These are phyloP conservation scores for Rhopalosiphum nymphaeae DNA, from an alignment of 2,888 invertebrate species.

Conservation along the genomic window DNA sequence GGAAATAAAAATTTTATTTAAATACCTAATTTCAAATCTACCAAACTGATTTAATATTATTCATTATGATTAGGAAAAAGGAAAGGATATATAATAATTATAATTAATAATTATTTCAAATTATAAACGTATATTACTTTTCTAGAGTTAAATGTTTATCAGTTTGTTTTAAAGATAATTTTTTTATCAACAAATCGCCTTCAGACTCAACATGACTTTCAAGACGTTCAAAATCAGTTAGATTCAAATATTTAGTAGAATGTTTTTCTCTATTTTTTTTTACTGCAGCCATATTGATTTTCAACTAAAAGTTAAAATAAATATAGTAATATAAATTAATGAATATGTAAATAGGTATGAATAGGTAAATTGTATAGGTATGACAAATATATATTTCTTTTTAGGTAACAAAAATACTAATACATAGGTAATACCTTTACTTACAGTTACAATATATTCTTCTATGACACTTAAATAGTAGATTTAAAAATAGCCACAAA, in stretches of 20 bases:
- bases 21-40: neutral
- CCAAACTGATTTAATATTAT: neutral
- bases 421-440: neutral
- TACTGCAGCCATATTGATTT: constrained; percentile 30
- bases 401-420: neutral
- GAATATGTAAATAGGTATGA: neutral
- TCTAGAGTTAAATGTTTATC: constrained; percentile 69
- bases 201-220: constrained; percentile 69
- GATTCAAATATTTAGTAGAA: constrained; percentile 39
- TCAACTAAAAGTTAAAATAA: neutral
- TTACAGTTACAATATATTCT: neutral
- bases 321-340: neutral
- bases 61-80: neutral
- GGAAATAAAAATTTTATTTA: constrained; percentile 59
- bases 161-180: constrained; percentile 70
- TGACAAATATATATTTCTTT: neutral
- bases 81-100: too few species aligned
- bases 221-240: constrained; percentile 58
- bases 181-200: constrained; percentile 70
- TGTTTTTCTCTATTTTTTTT: constrained; percentile 19
- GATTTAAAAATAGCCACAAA: too few species aligned
- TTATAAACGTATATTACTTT: constrained; percentile 68
- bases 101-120: neutral
- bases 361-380: neutral
- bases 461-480: neutral